These are phyloP conservation scores for Dryobotodes eremita DNA, from an alignment of 2,888 invertebrate species.

Conservation along the genomic window DNA sequence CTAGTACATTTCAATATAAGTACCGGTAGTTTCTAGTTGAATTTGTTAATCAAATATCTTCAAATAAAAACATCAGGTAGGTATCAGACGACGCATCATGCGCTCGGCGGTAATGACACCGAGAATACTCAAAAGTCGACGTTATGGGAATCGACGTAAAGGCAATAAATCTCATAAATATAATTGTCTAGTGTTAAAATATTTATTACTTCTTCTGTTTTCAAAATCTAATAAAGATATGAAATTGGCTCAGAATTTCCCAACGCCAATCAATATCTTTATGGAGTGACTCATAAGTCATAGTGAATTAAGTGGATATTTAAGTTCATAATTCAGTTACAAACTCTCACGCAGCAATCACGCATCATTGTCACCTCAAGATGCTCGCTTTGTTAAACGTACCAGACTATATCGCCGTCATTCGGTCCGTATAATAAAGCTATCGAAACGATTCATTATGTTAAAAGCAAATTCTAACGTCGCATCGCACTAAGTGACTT, in stretches of 20 bases:
- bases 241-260: constrained; percentile 66
- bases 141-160: not conserved
- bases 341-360: constrained; percentile 87
- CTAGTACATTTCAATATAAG: not conserved
- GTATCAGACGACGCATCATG: not conserved
- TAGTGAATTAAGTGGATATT: constrained; percentile 72
- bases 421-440: constrained; percentile 86
- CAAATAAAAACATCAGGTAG: constrained; percentile 4
- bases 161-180: no score
- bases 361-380: constrained; percentile 88
- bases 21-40: not conserved
- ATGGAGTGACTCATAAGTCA: constrained; percentile 85
- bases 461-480: constrained; percentile 89
- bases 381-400: constrained; percentile 81
- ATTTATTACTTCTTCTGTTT: not conserved
- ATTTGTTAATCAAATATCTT: not conserved
- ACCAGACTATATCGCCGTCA: constrained; percentile 84
- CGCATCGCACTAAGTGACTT: constrained; percentile 86
- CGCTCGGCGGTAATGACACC: not conserved
- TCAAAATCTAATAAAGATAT: constrained; percentile 3
- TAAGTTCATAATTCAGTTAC: constrained; percentile 86
- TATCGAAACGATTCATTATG: constrained; percentile 86
- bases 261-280: constrained; percentile 85
- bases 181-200: not conserved
- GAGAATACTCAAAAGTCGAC: not conserved